A percentile compares a stretch with the other conserved stretches of the same genome.
Conservation (phyloP, 2,113 vertebrate species). For the Erythrolamprus reginae region DNA sequence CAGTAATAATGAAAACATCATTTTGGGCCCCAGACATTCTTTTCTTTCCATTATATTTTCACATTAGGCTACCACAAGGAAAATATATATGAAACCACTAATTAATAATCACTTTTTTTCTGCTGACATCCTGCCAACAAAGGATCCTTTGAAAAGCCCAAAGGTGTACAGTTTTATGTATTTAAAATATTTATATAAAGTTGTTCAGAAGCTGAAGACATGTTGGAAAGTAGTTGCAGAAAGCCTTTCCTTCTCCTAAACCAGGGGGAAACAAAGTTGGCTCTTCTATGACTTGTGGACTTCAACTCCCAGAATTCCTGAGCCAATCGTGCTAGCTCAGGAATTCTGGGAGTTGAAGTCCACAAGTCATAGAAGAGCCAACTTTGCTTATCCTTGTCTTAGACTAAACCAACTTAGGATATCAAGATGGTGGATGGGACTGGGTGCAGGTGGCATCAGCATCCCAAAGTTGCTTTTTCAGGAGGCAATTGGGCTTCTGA, state of each 20-base stretch:
- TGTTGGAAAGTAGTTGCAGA: background rate
- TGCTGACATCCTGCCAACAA: background rate
- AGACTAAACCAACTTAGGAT: background rate
- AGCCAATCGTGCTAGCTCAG: no score
- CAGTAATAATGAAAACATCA: background rate
- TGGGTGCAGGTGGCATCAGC: background rate
- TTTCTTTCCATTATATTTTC: background rate
- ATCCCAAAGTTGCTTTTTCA: no score
- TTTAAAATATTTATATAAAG: background rate
- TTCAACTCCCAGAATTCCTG: no score
- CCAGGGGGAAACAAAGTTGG: no score
- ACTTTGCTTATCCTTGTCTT: no score
- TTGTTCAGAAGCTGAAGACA: background rate
- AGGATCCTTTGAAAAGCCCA: background rate
- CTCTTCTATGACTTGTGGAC: no score
- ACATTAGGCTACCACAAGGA: background rate
- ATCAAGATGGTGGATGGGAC: background rate
- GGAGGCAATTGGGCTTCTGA: no score
- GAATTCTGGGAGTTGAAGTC: no score
- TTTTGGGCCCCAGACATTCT: background rate
- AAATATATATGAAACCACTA: background rate
- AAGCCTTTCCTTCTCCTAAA: background rate
- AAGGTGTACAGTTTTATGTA: background rate
- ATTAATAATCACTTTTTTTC: background rate
- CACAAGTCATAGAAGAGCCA: no score